Percentiles rank a stretch among this genome's conserved stretches.
Conservation (phyloP, 2,888 invertebrate genomes). For the Idaea dimidiata region DNA sequence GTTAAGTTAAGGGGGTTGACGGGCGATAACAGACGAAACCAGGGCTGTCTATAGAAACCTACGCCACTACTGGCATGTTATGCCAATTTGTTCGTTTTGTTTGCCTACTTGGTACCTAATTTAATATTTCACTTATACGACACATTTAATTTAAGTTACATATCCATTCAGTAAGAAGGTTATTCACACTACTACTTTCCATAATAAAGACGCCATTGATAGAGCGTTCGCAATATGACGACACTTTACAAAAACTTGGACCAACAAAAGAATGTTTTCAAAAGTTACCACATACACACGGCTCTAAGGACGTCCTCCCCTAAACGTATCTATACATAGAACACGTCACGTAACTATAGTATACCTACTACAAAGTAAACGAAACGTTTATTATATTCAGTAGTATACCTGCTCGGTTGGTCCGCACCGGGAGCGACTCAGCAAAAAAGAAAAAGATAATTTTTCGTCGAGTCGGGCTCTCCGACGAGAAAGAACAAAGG, state of each 20-base stretch:
- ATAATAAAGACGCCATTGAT: background rate
- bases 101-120: too few species aligned
- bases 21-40: too few species aligned
- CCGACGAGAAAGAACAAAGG: constrained; percentile 72
- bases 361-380: constrained; percentile 40
- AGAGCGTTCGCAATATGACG: background rate
- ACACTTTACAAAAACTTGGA: constrained; percentile 8
- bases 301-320: constrained; percentile 30
- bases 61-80: background rate
- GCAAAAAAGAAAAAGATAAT: constrained; percentile 77
- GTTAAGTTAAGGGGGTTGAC: too few species aligned
- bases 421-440: constrained; percentile 58
- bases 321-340: constrained; percentile 24
- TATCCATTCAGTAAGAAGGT: background rate
- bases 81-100: background rate
- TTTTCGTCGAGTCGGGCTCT: constrained; percentile 66
- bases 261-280: constrained; percentile 33
- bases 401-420: constrained; percentile 68
- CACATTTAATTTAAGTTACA: background rate
- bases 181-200: background rate
- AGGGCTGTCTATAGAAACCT: too few species aligned
- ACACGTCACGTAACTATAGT: background rate
- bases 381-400: constrained; percentile 63
- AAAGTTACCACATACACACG: constrained; percentile 29
- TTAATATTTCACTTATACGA: too few species aligned